Conservation (phyloP, 2,888 invertebrate genomes). For the Netelia inedita region DNA sequence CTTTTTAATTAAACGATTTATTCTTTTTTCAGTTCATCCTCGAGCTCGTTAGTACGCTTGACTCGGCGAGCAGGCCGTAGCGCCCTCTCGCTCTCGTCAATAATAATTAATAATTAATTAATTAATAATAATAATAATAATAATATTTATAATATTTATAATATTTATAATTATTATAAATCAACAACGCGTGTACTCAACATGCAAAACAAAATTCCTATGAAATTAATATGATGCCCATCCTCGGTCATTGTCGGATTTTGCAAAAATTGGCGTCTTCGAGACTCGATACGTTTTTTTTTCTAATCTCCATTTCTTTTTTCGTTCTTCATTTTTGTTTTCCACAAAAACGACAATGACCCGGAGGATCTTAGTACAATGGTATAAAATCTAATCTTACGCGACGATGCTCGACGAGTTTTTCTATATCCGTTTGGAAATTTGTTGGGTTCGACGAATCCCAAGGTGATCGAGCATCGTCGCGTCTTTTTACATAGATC, state of each 20-base stretch:
- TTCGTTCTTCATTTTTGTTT: neutral
- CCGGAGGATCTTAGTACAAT: slow-evolving; percentile 49
- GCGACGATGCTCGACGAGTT: slow-evolving; percentile 40
- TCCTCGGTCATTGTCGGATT: slow-evolving; percentile 50
- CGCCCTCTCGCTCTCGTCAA: slow-evolving; percentile 57
- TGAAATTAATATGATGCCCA: slow-evolving; percentile 63
- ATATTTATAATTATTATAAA: slow-evolving; percentile 72
- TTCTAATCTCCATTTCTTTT: neutral
- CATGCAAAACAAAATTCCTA: slow-evolving; percentile 77
- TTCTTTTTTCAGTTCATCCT: slow-evolving; percentile 55
- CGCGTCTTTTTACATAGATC: slow-evolving; percentile 7
- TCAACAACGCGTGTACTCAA: slow-evolving; percentile 79
- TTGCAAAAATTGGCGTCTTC: slow-evolving; percentile 3
- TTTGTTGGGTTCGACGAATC: neutral
- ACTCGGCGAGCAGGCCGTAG: slow-evolving; percentile 47
- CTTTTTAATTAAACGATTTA: slow-evolving; percentile 4
- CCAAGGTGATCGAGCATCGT: slow-evolving; percentile 26
- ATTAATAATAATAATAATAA: slow-evolving; percentile 69
- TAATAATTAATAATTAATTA: slow-evolving; percentile 66
- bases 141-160: slow-evolving; percentile 68
- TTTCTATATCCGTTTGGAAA: slow-evolving; percentile 9
- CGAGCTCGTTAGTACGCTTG: slow-evolving; percentile 46
- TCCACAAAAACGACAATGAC: slow-evolving; percentile 36
- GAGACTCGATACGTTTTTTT: slow-evolving; percentile 25
- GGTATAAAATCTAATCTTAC: slow-evolving; percentile 35